phyloP scores from a whole-genome alignment of 1,140 invertebrate species.

The Papilio machaon region DNA sequence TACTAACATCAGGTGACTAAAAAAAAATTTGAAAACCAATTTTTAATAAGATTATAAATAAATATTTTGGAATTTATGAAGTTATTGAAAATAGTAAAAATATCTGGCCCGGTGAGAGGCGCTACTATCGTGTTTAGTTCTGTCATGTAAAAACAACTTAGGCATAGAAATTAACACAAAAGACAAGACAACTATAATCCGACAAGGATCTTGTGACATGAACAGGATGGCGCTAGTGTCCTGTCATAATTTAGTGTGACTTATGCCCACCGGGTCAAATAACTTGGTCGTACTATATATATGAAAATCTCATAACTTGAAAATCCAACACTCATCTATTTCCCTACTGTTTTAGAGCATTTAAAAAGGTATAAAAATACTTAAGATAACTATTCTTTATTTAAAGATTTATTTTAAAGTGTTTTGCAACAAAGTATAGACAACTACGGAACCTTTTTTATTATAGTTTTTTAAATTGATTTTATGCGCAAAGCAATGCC shows the following conservation, averaged over 20 bases:
- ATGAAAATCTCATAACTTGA: background rate
- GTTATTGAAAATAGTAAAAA: background rate
- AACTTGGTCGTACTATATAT: too few species aligned
- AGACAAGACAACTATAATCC: too few species aligned
- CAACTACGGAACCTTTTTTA: background rate
- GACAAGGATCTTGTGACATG: too few species aligned
- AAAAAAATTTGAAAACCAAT: constrained; percentile 8
- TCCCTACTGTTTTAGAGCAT: background rate
- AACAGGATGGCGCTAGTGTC: too few species aligned
- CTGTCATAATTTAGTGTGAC: too few species aligned
- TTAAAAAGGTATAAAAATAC: constrained; percentile 34
- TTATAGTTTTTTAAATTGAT: too few species aligned
- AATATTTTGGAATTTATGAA: constrained; percentile 23
- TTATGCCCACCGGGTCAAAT: too few species aligned
- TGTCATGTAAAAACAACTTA: too few species aligned
- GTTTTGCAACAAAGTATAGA: background rate
- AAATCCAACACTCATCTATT: background rate
- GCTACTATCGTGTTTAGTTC: too few species aligned
- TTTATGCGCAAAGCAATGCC: constrained; percentile 5
- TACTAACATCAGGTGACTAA: background rate
- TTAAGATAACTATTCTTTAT: background rate
- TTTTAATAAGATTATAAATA: constrained; percentile 14
- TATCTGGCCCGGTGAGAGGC: background rate
- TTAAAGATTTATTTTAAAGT: too few species aligned
- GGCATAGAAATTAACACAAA: too few species aligned